These are phyloP conservation scores for Creontiades dilutus DNA, from an alignment of 2,888 invertebrate species.

Conservation along the genomic window DNA sequence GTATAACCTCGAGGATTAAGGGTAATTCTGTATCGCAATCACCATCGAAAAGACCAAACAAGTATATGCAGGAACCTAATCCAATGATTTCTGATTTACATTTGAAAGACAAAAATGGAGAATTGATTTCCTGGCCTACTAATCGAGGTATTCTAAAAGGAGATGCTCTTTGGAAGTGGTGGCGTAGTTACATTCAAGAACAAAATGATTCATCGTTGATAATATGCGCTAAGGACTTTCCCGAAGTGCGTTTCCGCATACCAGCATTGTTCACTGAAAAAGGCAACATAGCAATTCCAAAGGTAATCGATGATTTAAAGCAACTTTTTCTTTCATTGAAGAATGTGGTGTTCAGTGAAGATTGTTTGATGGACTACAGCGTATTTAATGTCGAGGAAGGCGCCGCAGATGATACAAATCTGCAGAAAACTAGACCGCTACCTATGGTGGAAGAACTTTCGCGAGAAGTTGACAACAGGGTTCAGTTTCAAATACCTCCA, in stretches of 20 bases:
- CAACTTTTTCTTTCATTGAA: background rate
- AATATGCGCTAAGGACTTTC: background rate
- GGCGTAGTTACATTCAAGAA: conserved; percentile 33
- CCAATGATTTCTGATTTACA: background rate
- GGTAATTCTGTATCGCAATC: background rate
- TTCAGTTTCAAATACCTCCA: conserved; percentile 1
- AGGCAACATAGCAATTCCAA: conserved; percentile 32
- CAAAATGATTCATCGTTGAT: background rate
- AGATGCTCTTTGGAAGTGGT: conserved; percentile 46
- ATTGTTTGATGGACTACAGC: background rate
- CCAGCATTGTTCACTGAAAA: background rate
- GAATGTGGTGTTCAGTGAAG: background rate
- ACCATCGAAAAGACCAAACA: background rate
- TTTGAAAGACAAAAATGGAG: conserved; percentile 17
- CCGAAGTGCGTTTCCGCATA: background rate
- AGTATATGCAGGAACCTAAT: background rate
- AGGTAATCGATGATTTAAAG: conserved; percentile 27
- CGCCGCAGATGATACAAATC: background rate
- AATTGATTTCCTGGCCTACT: conserved; percentile 3
- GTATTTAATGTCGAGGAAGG: background rate
- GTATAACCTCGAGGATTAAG: background rate
- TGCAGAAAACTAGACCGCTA: no score
- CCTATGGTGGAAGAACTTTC: conserved; percentile 1
- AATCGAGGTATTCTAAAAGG: background rate
- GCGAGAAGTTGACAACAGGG: background rate